phyloP scores from a whole-genome alignment of 2,113 vertebrate species.

The Emydura subglobosa region DNA sequence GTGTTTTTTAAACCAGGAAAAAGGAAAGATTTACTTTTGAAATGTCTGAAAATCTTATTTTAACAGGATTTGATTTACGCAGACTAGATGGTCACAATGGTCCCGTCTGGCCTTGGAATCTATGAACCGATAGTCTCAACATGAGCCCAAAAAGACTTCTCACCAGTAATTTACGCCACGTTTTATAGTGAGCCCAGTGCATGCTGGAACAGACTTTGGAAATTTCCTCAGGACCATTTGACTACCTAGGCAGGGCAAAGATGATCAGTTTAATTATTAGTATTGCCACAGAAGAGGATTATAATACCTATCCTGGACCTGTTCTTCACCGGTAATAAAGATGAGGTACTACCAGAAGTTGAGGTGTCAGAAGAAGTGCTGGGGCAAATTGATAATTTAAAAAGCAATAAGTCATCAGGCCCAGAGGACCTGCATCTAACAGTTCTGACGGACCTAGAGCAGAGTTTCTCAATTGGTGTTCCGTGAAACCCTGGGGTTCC shows the following conservation, averaged over 20 bases:
- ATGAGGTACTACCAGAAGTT: background rate
- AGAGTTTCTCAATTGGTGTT: no score
- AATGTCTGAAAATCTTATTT: background rate
- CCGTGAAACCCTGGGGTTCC: no score
- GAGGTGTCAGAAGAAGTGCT: background rate
- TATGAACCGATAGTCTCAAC: background rate
- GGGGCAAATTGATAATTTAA: background rate
- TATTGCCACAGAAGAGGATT: background rate
- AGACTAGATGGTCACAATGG: background rate
- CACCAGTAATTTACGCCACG: background rate
- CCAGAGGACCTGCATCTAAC: background rate
- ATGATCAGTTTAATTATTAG: background rate
- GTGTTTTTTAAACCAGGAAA: no score
- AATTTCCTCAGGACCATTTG: background rate
- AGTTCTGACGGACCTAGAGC: background rate
- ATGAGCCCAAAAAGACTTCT: background rate
- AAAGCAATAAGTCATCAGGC: background rate
- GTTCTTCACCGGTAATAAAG: background rate
- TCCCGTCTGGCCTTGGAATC: background rate
- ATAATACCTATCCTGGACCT: background rate
- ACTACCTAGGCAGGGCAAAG: background rate
- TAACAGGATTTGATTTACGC: background rate
- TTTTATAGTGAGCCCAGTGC: background rate
- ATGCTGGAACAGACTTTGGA: background rate
- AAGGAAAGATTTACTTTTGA: background rate